Percentiles rank a stretch among this genome's conserved stretches.
Evolutionary conservation across 2,797 vertebrate species (phyloP).

Genomic region (Glossophaga mutica): DNA sequence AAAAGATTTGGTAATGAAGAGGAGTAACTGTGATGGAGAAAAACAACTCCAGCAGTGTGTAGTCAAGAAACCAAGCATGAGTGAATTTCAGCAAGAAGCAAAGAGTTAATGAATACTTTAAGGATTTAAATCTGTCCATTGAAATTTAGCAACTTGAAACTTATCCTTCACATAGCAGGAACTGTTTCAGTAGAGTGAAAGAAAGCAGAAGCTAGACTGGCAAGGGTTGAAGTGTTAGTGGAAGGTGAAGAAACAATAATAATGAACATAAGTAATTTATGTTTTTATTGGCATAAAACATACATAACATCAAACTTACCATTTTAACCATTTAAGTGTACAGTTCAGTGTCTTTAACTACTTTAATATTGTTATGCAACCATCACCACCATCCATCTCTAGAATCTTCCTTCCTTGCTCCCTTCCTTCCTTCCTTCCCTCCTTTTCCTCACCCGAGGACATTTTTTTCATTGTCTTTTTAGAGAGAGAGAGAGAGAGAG

Average conservation of each 20-base stretch:
- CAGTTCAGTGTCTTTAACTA: neutral
- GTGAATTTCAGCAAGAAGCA: neutral
- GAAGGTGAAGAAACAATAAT: neutral
- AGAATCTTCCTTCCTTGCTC: neutral
- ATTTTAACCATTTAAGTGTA: neutral
- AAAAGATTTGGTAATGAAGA: neutral
- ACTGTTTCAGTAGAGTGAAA: neutral
- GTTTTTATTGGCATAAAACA: neutral
- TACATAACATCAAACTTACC: neutral
- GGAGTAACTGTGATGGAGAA: neutral
- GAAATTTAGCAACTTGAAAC: neutral
- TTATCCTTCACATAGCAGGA: neutral
- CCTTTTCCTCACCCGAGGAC: no score
- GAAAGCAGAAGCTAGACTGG: neutral
- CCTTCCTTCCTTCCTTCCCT: neutral
- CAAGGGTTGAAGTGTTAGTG: neutral
- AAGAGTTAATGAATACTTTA: neutral
- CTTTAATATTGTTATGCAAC: neutral
- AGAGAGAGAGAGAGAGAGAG: no score
- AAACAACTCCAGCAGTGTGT: neutral
- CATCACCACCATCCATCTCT: neutral
- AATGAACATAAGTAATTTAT: neutral
- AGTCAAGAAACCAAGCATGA: neutral
- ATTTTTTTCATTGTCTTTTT: no score
- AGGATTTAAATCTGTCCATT: neutral